These are phyloP conservation scores for Drosophila trichaetosa DNA, from an alignment of 2,888 invertebrate species.

Conservation along the genomic window DNA sequence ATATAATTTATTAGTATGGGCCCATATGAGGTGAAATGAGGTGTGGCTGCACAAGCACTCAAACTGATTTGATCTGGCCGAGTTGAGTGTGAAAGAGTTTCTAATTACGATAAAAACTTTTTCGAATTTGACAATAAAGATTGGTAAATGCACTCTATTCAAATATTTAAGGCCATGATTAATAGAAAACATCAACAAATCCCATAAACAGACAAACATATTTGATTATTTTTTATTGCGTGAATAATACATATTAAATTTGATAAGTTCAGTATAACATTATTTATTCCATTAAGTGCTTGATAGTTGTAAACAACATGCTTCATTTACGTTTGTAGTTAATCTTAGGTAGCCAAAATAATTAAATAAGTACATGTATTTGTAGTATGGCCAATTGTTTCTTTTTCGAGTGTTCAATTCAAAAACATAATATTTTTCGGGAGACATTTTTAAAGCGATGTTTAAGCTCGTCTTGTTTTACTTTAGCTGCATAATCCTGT, in stretches of 20 bases:
- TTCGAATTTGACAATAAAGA: not conserved
- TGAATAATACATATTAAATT: not conserved
- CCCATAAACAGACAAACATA: not conserved
- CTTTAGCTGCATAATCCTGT: not conserved
- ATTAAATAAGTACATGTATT: not conserved
- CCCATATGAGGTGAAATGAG: conserved; percentile 35
- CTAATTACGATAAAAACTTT: conserved; percentile 5
- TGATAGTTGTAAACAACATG: not conserved
- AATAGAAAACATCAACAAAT: not conserved
- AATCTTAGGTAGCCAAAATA: not conserved
- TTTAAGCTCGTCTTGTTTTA: conserved; percentile 10
- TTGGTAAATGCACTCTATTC: not conserved
- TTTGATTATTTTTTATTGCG: not conserved
- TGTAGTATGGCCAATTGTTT: not conserved
- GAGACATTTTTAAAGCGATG: not conserved
- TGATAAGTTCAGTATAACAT: not conserved
- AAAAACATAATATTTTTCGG: not conserved
- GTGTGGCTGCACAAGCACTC: conserved; percentile 43
- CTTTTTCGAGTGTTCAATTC: not conserved
- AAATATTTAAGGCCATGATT: not conserved
- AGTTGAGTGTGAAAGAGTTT: conserved; percentile 10
- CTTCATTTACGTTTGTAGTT: not conserved
- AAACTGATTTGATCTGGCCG: conserved; percentile 31
- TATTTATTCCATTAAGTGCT: not conserved
- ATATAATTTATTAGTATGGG: conserved; percentile 67